Evolutionary conservation across 2,113 vertebrate species (phyloP).

Genomic region (Notechis scutatus): DNA sequence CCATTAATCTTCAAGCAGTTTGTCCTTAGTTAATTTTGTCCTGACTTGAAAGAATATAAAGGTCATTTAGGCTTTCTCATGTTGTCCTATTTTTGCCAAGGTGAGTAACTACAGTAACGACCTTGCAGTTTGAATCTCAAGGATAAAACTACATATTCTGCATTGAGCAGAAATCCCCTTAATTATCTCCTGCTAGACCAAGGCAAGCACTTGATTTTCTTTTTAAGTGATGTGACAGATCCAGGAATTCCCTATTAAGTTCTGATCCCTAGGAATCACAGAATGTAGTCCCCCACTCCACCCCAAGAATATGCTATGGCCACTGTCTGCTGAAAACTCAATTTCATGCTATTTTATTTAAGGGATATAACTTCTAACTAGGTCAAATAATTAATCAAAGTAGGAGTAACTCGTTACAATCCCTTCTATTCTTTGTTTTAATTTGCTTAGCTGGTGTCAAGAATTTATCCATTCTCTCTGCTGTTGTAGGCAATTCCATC

Average conservation of each 20-base stretch:
- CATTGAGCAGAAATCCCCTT: not conserved
- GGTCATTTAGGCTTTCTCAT: not conserved
- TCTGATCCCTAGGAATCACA: not conserved
- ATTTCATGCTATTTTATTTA: not conserved
- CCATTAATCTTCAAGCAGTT: not conserved
- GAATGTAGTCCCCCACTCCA: not conserved
- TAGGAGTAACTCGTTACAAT: not conserved
- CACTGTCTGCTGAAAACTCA: not conserved
- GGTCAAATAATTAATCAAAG: not conserved
- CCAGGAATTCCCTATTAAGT: not conserved
- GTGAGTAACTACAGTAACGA: not conserved
- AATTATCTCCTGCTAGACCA: not conserved
- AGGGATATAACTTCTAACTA: not conserved
- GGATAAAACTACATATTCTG: not conserved
- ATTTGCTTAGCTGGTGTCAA: not conserved
- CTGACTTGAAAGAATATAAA: not conserved
- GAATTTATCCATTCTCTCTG: not conserved
- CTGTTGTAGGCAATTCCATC: not conserved
- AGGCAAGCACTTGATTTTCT: not conserved
- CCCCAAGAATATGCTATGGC: not conserved
- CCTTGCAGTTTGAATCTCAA: not conserved
- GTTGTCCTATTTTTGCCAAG: not conserved
- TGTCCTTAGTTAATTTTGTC: not conserved
- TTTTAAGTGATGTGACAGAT: not conserved
- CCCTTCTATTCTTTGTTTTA: not conserved